These are phyloP conservation scores for Drosophila silvestris DNA, from an alignment of 2,888 invertebrate species.

Conservation along the genomic window DNA sequence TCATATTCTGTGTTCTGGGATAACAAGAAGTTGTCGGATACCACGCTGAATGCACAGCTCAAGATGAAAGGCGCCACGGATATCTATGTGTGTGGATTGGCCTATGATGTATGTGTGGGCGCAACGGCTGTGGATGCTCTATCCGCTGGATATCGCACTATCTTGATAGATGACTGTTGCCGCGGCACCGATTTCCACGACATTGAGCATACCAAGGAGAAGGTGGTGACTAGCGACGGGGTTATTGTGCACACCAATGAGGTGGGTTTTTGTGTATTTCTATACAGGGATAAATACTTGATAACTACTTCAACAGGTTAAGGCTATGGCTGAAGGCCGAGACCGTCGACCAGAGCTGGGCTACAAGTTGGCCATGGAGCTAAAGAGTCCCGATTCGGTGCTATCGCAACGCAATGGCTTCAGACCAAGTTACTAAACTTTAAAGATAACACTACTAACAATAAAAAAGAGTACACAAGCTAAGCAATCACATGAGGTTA, in stretches of 20 bases:
- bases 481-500: slow-evolving; percentile 38
- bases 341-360: slow-evolving; percentile 95
- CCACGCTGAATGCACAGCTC: slow-evolving; percentile 92
- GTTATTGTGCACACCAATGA: slow-evolving; percentile 92
- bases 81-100: slow-evolving; percentile 97
- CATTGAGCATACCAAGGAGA: slow-evolving; percentile 93
- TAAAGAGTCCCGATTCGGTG: slow-evolving; percentile 88
- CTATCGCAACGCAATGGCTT: slow-evolving; percentile 83
- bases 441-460: slow-evolving; percentile 9
- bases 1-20: slow-evolving; percentile 99
- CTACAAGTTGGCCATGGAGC: slow-evolving; percentile 94
- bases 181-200: slow-evolving; percentile 94
- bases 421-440: slow-evolving; percentile 65
- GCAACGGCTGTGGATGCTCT: slow-evolving; percentile 94
- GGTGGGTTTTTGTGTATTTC: slow-evolving; percentile 84
- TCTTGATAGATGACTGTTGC: slow-evolving; percentile 95
- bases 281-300: background rate
- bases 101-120: slow-evolving; percentile 98
- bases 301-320: slow-evolving; percentile 87
- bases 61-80: slow-evolving; percentile 93
- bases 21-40: slow-evolving; percentile 96
- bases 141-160: slow-evolving; percentile 95
- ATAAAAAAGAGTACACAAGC: slow-evolving; percentile 26
- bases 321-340: slow-evolving; percentile 94
- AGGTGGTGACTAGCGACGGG: slow-evolving; percentile 91